Base-by-base conservation (phyloP, 1,140 invertebrate genomes). In the Teleogryllus occipitalis region DNA sequence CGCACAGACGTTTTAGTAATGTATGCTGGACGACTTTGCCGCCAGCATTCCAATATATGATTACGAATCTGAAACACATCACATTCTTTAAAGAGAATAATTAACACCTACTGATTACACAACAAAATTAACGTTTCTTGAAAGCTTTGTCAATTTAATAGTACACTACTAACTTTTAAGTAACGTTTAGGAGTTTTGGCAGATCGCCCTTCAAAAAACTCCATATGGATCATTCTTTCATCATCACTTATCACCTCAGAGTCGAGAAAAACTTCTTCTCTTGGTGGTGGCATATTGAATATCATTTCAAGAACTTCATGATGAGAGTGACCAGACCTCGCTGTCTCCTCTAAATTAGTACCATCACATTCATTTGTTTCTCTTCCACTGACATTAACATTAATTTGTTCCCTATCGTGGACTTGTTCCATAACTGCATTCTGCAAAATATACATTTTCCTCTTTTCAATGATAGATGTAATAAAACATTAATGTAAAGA, bases 171-270 rank as follows among this genome's bases (percentile, higher is more conserved):
- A 83, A 86, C 86, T 83, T 87, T 88, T 76, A 90, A 82, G 84
- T 91, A 92, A 82, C 90, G 85, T 79, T 89, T 86, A 18, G 89
- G 89, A 14, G 89, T 91, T 85, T 91, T 91, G 3, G 86, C 85
- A 22, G 85, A 82, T 79, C 88, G 84, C 7, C 89, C 88, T 84
- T 89, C 88, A 86, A 92, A 91, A 83, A 90, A 91, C 80, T 92
- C 90, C 54, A 84, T 84, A 84, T 90, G 87, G 75, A 91, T 84
- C 80, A 84, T 83, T 83, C 87, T 89, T 84, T 92, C 91, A 80
- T 90, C 85, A 46, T 90, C 87, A 74, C 85, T 86, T 49, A 91
- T 87, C 18, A 81, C 80, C 76, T 85, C 81, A 74, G 82, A 49
- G 27, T 87, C 83, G n/a, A 90, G 78, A 14, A 82, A 48, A 27